Percentiles rank a stretch among this genome's conserved stretches.
These are phyloP conservation scores for Sus scrofa DNA, from an alignment of 2,113 vertebrate species.

Conservation along the genomic window DNA sequence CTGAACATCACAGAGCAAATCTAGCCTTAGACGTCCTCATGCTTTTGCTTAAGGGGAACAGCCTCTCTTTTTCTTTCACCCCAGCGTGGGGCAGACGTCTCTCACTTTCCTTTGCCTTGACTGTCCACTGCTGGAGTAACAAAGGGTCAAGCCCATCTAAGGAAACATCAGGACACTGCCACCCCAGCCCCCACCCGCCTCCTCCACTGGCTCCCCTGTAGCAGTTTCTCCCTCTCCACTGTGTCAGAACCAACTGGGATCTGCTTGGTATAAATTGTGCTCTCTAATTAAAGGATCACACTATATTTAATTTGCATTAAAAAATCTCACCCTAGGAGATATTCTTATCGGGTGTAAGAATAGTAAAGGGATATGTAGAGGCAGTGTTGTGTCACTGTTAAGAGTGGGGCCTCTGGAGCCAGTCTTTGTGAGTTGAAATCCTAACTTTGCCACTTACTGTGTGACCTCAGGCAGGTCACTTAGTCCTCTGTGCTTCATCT, in stretches of 20 bases:
- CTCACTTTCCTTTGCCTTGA: constrained; percentile 34
- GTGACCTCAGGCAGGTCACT: background rate
- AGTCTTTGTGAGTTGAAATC: background rate
- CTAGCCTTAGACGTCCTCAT: background rate
- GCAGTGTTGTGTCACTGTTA: background rate
- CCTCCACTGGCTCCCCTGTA: background rate
- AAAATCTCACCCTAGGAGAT: constrained; percentile 54
- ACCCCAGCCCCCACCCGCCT: background rate
- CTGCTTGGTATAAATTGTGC: constrained; percentile 44
- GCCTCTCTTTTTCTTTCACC: background rate
- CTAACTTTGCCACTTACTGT: background rate
- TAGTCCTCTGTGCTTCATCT: background rate
- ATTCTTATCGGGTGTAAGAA: constrained; percentile 30
- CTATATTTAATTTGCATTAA: constrained; percentile 72
- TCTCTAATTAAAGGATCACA: constrained; percentile 71
- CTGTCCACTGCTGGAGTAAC: background rate
- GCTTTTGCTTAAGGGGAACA: background rate
- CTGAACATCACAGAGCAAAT: constrained; percentile 55
- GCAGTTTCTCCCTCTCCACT: background rate
- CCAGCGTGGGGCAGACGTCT: background rate
- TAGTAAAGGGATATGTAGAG: background rate
- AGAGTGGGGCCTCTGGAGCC: background rate
- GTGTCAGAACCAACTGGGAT: background rate
- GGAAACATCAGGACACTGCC: background rate
- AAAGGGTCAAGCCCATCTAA: background rate